These are phyloP conservation scores for Craniophora ligustri DNA, from an alignment of 2,888 invertebrate species.

Conservation along the genomic window DNA sequence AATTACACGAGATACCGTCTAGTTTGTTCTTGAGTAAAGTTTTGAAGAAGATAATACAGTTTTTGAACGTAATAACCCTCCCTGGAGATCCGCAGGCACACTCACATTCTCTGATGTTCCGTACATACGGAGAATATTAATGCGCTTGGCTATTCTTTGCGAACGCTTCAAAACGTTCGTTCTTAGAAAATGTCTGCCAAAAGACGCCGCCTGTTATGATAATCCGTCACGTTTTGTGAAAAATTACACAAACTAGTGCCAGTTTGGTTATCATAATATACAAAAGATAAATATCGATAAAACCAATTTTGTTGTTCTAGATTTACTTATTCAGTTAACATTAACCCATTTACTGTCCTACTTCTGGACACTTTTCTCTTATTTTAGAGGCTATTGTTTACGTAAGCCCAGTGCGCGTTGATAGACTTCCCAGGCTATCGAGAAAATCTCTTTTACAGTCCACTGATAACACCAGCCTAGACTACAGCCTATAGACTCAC, in stretches of 20 bases:
- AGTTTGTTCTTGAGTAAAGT: constrained; percentile 18
- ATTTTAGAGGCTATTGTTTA: too few species aligned
- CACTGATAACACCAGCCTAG: too few species aligned
- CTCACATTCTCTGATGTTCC: constrained; percentile 66
- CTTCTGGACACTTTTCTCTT: too few species aligned
- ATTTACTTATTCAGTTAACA: too few species aligned
- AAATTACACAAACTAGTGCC: constrained; percentile 29
- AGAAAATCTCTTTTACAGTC: too few species aligned
- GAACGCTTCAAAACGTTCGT: constrained; percentile 41
- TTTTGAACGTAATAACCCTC: constrained; percentile 69
- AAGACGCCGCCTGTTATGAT: constrained; percentile 39
- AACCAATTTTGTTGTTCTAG: too few species aligned
- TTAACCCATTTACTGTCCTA: too few species aligned
- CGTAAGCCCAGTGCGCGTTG: too few species aligned
- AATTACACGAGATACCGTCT: constrained; percentile 5
- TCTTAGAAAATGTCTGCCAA: constrained; percentile 40
- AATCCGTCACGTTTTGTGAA: constrained; percentile 41
- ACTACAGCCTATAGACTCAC: too few species aligned
- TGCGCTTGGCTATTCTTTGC: constrained; percentile 50
- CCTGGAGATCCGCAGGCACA: constrained; percentile 49
- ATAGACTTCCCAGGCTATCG: too few species aligned
- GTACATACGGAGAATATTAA: constrained; percentile 65
- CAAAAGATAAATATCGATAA: too few species aligned
- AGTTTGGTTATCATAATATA: constrained; percentile 18
- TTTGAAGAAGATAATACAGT: constrained; percentile 51